Evolutionary conservation across 2,113 vertebrate genomes (phyloP).

Genomic region (Apaloderma vittatum): DNA sequence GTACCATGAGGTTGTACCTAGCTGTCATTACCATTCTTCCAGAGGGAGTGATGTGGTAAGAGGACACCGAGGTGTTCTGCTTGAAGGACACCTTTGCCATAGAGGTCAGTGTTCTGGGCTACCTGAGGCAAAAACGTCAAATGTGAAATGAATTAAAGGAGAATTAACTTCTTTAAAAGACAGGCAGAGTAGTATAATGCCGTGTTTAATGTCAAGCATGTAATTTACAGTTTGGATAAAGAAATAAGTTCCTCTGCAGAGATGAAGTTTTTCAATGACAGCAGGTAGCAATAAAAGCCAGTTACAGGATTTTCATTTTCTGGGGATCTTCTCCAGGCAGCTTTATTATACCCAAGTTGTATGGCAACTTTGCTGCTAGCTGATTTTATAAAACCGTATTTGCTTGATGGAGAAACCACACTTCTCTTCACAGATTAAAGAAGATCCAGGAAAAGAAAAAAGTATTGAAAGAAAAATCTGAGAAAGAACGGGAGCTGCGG

Average conservation of each 20-base stretch:
- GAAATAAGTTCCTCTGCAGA: neutral
- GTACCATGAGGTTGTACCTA: neutral
- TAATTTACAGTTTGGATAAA: neutral
- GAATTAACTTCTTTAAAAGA: neutral
- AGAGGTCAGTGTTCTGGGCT: neutral
- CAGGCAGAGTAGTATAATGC: neutral
- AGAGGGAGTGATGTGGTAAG: neutral
- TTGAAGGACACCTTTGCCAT: neutral
- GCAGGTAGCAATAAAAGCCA: neutral
- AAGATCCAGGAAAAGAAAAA: constrained; percentile 99
- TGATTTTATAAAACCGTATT: neutral
- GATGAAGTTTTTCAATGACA: neutral
- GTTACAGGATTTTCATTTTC: neutral
- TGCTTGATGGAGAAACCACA: neutral
- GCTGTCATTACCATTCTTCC: neutral
- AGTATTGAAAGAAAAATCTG: constrained; percentile 89
- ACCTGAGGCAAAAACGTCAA: neutral
- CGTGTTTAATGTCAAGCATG: neutral
- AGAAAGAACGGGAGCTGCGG: constrained; percentile 85
- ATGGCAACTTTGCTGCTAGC: neutral
- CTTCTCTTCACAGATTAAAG: constrained; percentile 86
- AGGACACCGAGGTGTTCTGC: neutral
- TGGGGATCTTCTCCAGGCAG: neutral
- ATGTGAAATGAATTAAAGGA: neutral
- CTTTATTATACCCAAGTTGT: neutral